Evolutionary conservation across 2,113 vertebrate genomes (phyloP).

Genomic region (Anarrhichthys ocellatus): DNA sequence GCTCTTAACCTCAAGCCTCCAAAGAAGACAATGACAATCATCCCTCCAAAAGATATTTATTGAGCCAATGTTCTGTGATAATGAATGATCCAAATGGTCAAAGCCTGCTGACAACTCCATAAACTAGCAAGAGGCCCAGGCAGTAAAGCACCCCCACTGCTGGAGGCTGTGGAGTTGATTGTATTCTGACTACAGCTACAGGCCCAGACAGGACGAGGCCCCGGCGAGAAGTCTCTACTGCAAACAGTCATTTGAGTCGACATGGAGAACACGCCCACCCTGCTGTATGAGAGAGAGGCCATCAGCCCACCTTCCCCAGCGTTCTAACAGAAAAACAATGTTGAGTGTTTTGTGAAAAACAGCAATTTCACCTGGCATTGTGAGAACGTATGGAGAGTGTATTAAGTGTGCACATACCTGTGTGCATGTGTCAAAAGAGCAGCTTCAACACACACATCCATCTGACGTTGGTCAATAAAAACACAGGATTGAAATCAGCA

Average conservation of each 20-base stretch:
- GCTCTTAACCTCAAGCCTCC: background rate
- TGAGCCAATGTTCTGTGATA: background rate
- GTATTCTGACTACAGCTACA: slow-evolving; percentile 17
- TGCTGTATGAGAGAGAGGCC: background rate
- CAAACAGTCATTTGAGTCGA: slow-evolving; percentile 57
- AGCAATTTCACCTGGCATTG: background rate
- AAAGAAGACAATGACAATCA: background rate
- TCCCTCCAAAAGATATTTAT: background rate
- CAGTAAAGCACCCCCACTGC: slow-evolving; percentile 8
- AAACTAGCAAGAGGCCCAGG: slow-evolving; percentile 5
- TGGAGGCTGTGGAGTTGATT: slow-evolving; percentile 35
- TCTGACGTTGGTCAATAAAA: background rate
- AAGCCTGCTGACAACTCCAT: background rate
- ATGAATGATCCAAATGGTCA: background rate
- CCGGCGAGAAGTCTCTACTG: background rate
- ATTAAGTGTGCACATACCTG: background rate
- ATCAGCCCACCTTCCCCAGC: slow-evolving; percentile 4
- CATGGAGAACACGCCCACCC: slow-evolving; percentile 15
- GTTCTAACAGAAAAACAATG: slow-evolving; percentile 13
- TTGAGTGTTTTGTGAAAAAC: slow-evolving; percentile 5
- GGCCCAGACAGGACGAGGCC: slow-evolving; percentile 7
- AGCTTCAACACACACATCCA: background rate
- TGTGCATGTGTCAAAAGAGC: background rate
- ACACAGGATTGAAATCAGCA: background rate
- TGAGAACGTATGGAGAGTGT: background rate